A percentile compares a stretch with the other conserved stretches of the same genome.
Conservation (phyloP, 2,113 vertebrate species). For the Amphilophus citrinellus region DNA sequence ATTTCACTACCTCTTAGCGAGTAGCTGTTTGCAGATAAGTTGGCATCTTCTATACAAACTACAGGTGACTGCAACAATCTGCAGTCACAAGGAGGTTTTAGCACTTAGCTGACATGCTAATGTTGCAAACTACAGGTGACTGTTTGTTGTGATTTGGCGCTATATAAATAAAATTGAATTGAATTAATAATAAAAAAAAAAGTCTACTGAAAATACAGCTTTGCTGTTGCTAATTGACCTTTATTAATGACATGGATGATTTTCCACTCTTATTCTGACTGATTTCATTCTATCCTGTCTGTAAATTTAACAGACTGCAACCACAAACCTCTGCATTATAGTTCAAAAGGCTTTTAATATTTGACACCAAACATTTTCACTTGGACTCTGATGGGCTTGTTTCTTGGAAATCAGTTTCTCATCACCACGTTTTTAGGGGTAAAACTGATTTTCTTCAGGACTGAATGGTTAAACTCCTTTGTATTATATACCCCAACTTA, state of each 20-base stretch:
- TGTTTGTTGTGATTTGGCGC: too few species aligned
- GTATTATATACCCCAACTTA: not conserved
- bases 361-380: not conserved
- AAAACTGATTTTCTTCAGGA: not conserved
- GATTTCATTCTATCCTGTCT: not conserved
- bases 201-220: not conserved
- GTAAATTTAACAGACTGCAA: not conserved
- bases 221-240: not conserved
- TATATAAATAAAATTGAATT: too few species aligned
- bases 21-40: not conserved
- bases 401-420: not conserved
- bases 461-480: not conserved
- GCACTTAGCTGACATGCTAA: not conserved
- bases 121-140: not conserved
- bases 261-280: not conserved
- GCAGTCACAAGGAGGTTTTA: too few species aligned
- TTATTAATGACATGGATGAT: not conserved
- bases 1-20: not conserved
- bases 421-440: not conserved
- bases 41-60: too few species aligned
- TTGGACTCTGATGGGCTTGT: not conserved
- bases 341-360: not conserved
- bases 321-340: not conserved
- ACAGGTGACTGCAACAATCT: too few species aligned
- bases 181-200: not conserved